Evolutionary conservation across 2,888 invertebrate genomes (phyloP).

Genomic region (Diloba caeruleocephala): DNA sequence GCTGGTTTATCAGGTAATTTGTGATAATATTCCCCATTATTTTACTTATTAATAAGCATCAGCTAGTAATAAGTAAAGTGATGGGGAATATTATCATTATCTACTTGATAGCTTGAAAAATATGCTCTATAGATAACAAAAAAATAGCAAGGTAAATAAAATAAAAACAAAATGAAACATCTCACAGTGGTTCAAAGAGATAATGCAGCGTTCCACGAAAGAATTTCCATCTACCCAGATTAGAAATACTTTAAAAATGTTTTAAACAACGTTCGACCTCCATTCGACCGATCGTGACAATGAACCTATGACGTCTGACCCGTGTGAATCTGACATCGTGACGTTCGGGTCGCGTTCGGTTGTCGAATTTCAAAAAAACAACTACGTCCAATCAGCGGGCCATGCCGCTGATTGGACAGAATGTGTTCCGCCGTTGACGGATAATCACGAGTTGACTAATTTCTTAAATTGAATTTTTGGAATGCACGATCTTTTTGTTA

Average conservation of each 20-base stretch:
- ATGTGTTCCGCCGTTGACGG: constrained; percentile 60
- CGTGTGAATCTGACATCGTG: constrained; percentile 84
- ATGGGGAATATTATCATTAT: too few relatives aligned
- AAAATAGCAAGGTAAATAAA: constrained; percentile 21
- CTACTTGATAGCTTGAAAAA: not conserved
- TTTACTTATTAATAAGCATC: too few relatives aligned
- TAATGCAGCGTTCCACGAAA: constrained; percentile 11
- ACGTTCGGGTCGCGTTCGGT: constrained; percentile 68
- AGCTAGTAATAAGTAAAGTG: too few relatives aligned
- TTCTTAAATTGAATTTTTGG: constrained; percentile 56
- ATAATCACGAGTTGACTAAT: constrained; percentile 56
- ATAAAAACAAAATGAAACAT: constrained; percentile 19
- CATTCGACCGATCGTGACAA: constrained; percentile 62
- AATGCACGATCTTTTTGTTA: constrained; percentile 50
- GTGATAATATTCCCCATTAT: too few relatives aligned
- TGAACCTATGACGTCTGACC: constrained; percentile 74
- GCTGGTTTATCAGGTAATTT: too few relatives aligned
- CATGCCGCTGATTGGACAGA: constrained; percentile 70
- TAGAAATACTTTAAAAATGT: constrained; percentile 20
- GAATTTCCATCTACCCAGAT: constrained; percentile 26
- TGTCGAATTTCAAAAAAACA: constrained; percentile 59
- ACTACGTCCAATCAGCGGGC: constrained; percentile 72
- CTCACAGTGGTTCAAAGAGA: constrained; percentile 6
- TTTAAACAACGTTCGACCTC: constrained; percentile 40
- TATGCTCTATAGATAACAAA: not conserved